Base-by-base conservation (phyloP, 2,888 invertebrate genomes). In the Lordiphosa fenestrarum region DNA sequence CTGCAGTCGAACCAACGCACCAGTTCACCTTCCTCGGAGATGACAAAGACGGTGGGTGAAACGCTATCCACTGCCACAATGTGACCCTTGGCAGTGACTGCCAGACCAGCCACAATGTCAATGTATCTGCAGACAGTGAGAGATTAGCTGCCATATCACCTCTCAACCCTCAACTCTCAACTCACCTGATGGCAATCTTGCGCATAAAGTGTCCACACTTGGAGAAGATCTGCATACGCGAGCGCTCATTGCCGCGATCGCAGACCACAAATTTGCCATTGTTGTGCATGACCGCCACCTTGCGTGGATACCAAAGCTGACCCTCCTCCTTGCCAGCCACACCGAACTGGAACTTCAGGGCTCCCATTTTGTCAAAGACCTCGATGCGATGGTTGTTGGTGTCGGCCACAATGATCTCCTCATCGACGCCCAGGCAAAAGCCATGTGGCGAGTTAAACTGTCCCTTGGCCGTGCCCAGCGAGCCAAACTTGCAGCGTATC, bases 381-480 rank as follows among this genome's bases (percentile, higher is more conserved):
- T 96, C 96, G 86, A 98, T 96, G 67, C 98, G 94, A 91, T 98
- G 98, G 89, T 98, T 98, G 88, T 98, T 97, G 4, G 98, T 98
- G 88, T 98, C 96, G 39, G 98, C 98, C 19, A 98, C 98, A 82
- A 98, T 95, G 73, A 98, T 98, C 86, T 98, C 98, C 89, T 98
- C 98, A 85, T 98, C 97, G 51, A 94, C 92, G 35, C 98, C 98
- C 67, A 98, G 92, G 87, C 98, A 98, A 90, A 98, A 98, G 42
- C 98, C 98, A 90, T 98, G 98, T 0, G 98, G 98, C 0, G 98
- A 98, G 90, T 97, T 98, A 86, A 98, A 98, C 90, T 98, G 98
- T 15, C 96, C 95, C 88, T 96, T 96, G 65, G 95, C 95, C 25
- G 96, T 95, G 25, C 98, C 98, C 69, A 98, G 91, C 80, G 96